Percentiles rank a stretch among this genome's conserved stretches.
Evolutionary conservation across 1,140 invertebrate species (phyloP).

Genomic region (Meloidogyne chitwoodi): DNA sequence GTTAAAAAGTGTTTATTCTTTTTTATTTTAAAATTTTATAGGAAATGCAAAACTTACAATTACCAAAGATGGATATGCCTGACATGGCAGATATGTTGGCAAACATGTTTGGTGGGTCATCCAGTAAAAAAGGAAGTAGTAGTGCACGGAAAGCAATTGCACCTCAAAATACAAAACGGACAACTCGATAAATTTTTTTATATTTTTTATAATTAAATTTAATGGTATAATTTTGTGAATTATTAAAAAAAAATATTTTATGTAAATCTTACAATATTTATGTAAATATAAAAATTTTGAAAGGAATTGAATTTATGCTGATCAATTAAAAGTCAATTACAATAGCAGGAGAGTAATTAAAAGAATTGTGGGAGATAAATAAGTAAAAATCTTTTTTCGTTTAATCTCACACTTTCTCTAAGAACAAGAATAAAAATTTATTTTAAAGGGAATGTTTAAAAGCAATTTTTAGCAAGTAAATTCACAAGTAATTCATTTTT

Average conservation of each 20-base stretch:
- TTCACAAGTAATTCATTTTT: not conserved
- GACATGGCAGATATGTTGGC: slow-evolving; percentile 46
- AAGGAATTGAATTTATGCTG: not conserved
- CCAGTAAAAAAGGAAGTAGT: not conserved
- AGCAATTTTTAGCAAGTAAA: not conserved
- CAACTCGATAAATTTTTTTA: not conserved
- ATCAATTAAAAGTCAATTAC: not conserved
- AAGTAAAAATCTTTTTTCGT: too few relatives aligned
- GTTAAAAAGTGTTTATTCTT: slow-evolving; percentile 2
- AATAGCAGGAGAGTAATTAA: not conserved
- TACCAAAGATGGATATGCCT: slow-evolving; percentile 47
- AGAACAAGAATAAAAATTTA: not conserved
- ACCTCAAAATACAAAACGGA: not conserved
- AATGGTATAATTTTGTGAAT: not conserved
- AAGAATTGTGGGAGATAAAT: too few relatives aligned
- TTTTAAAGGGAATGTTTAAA: not conserved
- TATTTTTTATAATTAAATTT: not conserved
- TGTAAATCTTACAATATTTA: too few relatives aligned
- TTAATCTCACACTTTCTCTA: not conserved
- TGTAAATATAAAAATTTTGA: not conserved
- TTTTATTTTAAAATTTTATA: slow-evolving; percentile 14
- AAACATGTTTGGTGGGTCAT: slow-evolving; percentile 16
- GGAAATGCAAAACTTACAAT: slow-evolving; percentile 47
- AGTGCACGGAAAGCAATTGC: not conserved
- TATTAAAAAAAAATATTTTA: not conserved